Conservation (phyloP, 2,113 vertebrate genomes). For the Corythornis madagascariensis region DNA sequence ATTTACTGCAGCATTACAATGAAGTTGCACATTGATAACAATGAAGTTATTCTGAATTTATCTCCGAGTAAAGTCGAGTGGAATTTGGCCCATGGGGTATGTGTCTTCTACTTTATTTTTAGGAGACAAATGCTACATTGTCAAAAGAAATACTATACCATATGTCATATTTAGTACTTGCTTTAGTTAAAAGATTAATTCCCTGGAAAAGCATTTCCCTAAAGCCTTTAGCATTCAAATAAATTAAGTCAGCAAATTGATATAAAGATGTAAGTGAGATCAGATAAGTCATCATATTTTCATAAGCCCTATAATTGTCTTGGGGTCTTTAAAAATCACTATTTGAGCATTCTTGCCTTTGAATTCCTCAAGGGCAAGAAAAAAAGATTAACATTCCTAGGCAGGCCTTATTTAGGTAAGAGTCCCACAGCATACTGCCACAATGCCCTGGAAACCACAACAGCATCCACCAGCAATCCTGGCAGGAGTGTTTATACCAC, state of each 20-base stretch:
- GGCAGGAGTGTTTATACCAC: background rate
- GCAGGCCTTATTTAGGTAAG: background rate
- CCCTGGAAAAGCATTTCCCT: conserved; percentile 36
- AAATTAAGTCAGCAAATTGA: conserved; percentile 27
- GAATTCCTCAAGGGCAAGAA: conserved; percentile 1
- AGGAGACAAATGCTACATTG: conserved; percentile 12
- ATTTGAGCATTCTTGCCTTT: background rate
- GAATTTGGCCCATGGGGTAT: background rate
- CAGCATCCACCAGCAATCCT: background rate
- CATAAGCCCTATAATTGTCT: background rate
- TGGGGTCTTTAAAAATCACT: background rate
- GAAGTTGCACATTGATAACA: background rate
- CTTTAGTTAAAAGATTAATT: conserved; percentile 45
- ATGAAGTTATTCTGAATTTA: conserved; percentile 23
- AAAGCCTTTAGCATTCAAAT: conserved; percentile 25
- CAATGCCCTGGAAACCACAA: background rate
- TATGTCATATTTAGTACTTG: background rate
- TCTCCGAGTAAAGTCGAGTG: background rate
- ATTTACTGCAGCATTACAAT: background rate
- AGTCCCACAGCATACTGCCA: background rate
- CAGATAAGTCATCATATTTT: conserved; percentile 28
- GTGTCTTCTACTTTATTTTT: conserved; percentile 9
- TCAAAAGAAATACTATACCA: conserved; percentile 11
- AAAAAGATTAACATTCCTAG: background rate
- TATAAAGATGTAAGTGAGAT: background rate